Base-by-base conservation (phyloP, 1,140 invertebrate species). In the Thaumatotibia leucotreta region DNA sequence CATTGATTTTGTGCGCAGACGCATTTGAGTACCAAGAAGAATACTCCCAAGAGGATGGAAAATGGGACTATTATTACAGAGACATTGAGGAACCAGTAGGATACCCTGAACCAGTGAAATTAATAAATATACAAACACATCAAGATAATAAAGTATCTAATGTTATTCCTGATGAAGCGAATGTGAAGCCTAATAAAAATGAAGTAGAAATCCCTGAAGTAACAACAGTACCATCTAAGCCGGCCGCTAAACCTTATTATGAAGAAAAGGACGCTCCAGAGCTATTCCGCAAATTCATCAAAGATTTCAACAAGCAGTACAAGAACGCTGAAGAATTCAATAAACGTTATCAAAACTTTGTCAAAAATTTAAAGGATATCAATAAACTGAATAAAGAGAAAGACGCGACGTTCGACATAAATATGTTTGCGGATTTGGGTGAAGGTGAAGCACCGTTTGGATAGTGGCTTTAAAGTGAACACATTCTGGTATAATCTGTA, bases 391-490 rank as follows among this genome's bases (percentile, higher is more conserved):
- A 52, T 39, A 17, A 22, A 22, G 24, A 49, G 27, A 4, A 33
- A 5, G 63, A 35, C 6, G 14, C 63, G 1, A 33, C 27, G 49
- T 64, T 52, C n/a, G 63, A 64, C 11, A 64, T 64, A 24, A 64
- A 64, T 35, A 50, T 64, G 45, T 64, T 64, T 52, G 63, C 63
- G 39, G 63, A 64, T 33, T 22, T 64, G 39, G 39, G 20, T 64
- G 23, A 49, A 29, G 63, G 22, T 4, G 63, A 64, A 11, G 24
- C 50, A 3, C 11, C 27, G 11, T 5, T 52, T 14, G 31, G 27
- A 54, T 54, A 54, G 23, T 54, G 11, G 8, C 9, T 1, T 11
- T 17, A 22, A 54, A 23, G 50, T 54, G 23, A 54, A 23, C 3
- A 54, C 22, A 24, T 24, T 54, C 4, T 14, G 2, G 35, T 6